phyloP scores from a whole-genome alignment of 1,140 invertebrate species.

The Hypsibius dujardini region DNA sequence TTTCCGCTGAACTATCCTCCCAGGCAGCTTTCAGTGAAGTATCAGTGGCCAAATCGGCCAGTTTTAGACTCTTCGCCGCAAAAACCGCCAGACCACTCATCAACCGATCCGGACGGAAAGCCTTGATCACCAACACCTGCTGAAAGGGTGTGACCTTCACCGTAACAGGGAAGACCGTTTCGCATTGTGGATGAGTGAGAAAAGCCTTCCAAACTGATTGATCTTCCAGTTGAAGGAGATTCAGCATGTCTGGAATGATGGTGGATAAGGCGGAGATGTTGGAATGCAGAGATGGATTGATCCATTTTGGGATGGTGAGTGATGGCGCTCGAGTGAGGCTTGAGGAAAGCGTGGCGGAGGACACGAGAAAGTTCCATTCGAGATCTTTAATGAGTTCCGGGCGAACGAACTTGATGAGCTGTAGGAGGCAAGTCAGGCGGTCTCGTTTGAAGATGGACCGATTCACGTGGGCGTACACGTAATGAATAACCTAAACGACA shows the following conservation, averaged over 20 bases:
- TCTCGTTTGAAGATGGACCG: constrained; percentile 59
- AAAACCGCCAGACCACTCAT: constrained; percentile 51
- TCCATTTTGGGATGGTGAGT: not conserved
- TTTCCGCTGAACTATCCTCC: constrained; percentile 17
- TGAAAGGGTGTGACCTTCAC: constrained; percentile 54
- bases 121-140: constrained; percentile 59
- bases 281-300: too few species aligned
- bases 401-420: constrained; percentile 48
- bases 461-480: constrained; percentile 53
- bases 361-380: constrained; percentile 24
- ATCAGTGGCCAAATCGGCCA: not conserved
- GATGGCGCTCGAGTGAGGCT: not conserved
- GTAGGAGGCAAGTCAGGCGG: constrained; percentile 50
- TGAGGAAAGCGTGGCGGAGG: not conserved
- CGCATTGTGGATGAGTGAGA: constrained; percentile 41
- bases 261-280: too few species aligned
- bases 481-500: constrained; percentile 19
- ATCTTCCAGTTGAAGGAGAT: constrained; percentile 44
- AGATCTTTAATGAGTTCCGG: constrained; percentile 44
- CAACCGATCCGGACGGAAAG: constrained; percentile 59
- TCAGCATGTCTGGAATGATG: constrained; percentile 22
- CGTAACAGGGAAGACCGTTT: constrained; percentile 39
- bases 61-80: constrained; percentile 25
- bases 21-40: not conserved
- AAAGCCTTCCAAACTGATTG: constrained; percentile 48